These are phyloP conservation scores for Cyrtodaria siliqua DNA, from an alignment of 2,888 invertebrate species.

Conservation along the genomic window DNA sequence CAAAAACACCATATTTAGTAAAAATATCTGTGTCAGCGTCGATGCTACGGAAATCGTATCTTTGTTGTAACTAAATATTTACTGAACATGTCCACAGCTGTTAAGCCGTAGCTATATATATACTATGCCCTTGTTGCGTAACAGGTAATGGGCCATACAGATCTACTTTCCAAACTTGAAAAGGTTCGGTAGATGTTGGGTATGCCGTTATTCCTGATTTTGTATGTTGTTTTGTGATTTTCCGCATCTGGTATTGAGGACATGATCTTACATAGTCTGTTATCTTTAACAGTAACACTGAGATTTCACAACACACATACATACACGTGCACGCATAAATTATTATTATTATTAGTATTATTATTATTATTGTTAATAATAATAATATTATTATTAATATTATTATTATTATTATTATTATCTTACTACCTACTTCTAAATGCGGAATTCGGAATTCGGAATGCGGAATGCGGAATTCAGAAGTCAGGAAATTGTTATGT, in stretches of 20 bases:
- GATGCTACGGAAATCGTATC: conserved; percentile 44
- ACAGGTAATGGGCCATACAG: conserved; percentile 49
- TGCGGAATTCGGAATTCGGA: too few relatives aligned
- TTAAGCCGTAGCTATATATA: conserved; percentile 25
- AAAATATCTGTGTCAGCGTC: conserved; percentile 17
- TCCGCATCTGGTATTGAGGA: conserved; percentile 23
- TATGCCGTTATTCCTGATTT: conserved; percentile 29
- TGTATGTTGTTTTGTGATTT: conserved; percentile 32
- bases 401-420: too few relatives aligned
- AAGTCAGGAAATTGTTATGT: too few relatives aligned
- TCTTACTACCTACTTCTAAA: too few relatives aligned
- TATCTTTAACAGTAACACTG: too few relatives aligned
- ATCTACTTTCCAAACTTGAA: conserved; percentile 39
- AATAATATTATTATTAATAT: too few relatives aligned
- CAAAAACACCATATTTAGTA: conserved; percentile 31
- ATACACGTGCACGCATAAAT: too few relatives aligned
- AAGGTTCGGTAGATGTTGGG: conserved; percentile 25
- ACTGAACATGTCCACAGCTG: conserved; percentile 35
- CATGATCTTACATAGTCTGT: conserved; percentile 41
- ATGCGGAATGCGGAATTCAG: too few relatives aligned
- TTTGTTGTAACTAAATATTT: conserved; percentile 44
- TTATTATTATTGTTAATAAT: too few relatives aligned
- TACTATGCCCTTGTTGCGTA: conserved; percentile 17
- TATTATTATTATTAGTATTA: too few relatives aligned
- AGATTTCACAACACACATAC: too few relatives aligned